A percentile compares a stretch with the other conserved stretches of the same genome.
Conservation (phyloP, 1,140 invertebrate species). For the Condylostylus longicornis region DNA sequence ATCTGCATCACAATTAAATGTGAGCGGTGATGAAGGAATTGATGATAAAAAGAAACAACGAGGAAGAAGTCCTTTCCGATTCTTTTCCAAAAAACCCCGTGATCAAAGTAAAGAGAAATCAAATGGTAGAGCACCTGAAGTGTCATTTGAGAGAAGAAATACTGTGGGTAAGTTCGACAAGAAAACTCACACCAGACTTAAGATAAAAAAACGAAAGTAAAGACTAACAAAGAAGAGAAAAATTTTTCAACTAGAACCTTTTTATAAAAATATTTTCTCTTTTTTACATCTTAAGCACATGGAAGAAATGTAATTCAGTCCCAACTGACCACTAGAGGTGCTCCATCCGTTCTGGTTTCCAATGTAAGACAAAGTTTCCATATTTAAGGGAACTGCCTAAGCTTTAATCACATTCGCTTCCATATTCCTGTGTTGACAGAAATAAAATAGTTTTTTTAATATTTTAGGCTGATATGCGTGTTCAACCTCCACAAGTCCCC, state of each 20-base stretch:
- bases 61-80: slow-evolving; percentile 81
- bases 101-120: slow-evolving; percentile 29
- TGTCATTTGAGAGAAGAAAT: slow-evolving; percentile 20
- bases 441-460: slow-evolving; percentile 3
- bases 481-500: slow-evolving; percentile 44
- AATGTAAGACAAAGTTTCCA: slow-evolving; percentile 13
- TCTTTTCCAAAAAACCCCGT: slow-evolving; percentile 29
- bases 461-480: slow-evolving; percentile 45
- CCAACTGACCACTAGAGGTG: slow-evolving; percentile 21
- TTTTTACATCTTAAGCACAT: slow-evolving; percentile 12
- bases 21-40: slow-evolving; percentile 41
- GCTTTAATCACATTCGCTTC: no score
- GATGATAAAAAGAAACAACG: slow-evolving; percentile 70
- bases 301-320: slow-evolving; percentile 28
- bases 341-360: slow-evolving; percentile 22
- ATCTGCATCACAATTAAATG: slow-evolving; percentile 58
- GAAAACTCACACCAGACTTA: neutral
- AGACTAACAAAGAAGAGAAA: no score
- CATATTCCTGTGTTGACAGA: no score
- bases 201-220: neutral
- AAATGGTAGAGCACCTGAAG: slow-evolving; percentile 13
- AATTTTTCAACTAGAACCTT: neutral
- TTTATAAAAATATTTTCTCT: neutral
- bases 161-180: slow-evolving; percentile 11
- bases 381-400: no score